These are phyloP conservation scores for Himalopsyche japonica DNA, from an alignment of 2,888 invertebrate species.

Conservation along the genomic window DNA sequence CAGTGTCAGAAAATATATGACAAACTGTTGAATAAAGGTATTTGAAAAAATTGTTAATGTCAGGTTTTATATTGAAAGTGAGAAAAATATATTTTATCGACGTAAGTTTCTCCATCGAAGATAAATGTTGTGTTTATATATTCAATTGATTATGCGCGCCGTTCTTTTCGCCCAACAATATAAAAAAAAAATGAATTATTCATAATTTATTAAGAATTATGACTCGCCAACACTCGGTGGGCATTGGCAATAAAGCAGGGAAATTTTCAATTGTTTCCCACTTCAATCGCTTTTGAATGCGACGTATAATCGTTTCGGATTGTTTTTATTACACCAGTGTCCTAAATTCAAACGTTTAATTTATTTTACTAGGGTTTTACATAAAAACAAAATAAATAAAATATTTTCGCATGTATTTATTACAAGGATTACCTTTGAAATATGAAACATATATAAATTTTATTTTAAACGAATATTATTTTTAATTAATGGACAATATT, in stretches of 20 bases:
- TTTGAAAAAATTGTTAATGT: not conserved
- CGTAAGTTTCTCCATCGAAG: not conserved
- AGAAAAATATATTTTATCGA: not conserved
- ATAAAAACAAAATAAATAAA: not conserved
- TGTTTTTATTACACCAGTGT: not conserved
- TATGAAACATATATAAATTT: too few relatives aligned
- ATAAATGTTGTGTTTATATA: not conserved
- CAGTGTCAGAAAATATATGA: too few relatives aligned
- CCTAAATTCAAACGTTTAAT: not conserved
- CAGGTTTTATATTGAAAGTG: not conserved
- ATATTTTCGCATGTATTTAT: too few relatives aligned
- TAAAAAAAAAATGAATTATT: not conserved
- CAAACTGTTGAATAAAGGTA: not conserved
- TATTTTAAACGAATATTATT: too few relatives aligned
- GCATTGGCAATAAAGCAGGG: not conserved
- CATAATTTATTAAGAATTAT: not conserved
- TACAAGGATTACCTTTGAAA: too few relatives aligned
- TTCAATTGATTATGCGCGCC: not conserved
- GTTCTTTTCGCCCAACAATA: not conserved
- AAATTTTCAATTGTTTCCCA: not conserved
- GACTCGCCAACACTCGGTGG: not conserved
- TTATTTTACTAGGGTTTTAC: not conserved
- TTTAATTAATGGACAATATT: too few relatives aligned
- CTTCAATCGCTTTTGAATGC: not conserved
- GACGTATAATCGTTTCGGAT: not conserved